phyloP scores from a whole-genome alignment of 2,113 vertebrate species.

The Hucho hucho region DNA sequence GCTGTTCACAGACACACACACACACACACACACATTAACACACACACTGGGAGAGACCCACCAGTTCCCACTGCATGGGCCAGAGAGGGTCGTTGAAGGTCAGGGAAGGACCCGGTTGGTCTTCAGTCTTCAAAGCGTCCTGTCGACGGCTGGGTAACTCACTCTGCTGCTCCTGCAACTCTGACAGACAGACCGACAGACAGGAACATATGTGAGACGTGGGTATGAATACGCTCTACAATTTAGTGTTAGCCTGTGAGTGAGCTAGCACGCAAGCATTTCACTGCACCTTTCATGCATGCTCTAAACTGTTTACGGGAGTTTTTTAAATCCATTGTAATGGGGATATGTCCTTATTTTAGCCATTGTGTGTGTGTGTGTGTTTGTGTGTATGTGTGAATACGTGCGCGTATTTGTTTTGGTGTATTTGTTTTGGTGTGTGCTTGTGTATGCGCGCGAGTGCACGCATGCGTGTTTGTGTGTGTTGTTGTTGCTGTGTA shows the following conservation, averaged over 20 bases:
- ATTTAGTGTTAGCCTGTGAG: no score
- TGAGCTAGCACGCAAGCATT: no score
- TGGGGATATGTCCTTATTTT: neutral
- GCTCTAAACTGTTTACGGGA: neutral
- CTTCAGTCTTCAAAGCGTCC: constrained; percentile 32
- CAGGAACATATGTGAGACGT: constrained; percentile 1
- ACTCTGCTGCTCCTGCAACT: constrained; percentile 42
- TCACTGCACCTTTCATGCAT: neutral
- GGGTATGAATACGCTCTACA: neutral
- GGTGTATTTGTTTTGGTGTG: neutral
- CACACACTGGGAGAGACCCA: constrained; percentile 47
- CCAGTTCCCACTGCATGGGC: constrained; percentile 78
- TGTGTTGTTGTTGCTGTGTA: constrained; percentile 36
- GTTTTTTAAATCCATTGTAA: neutral
- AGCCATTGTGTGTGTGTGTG: constrained; percentile 4
- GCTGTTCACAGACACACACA: neutral
- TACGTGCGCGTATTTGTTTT: neutral
- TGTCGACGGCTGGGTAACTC: constrained; percentile 43
- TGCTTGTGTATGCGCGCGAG: neutral
- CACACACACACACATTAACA: constrained; percentile 11
- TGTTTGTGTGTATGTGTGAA: constrained; percentile 2
- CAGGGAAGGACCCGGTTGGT: constrained; percentile 65
- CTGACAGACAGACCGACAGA: constrained; percentile 27
- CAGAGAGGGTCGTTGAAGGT: constrained; percentile 87
- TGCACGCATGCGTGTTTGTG: neutral